Evolutionary conservation across 2,888 invertebrate species (phyloP), one percentile per base, ranked within the genome.

Genomic region (Willowsia nigromaculata): DNA sequence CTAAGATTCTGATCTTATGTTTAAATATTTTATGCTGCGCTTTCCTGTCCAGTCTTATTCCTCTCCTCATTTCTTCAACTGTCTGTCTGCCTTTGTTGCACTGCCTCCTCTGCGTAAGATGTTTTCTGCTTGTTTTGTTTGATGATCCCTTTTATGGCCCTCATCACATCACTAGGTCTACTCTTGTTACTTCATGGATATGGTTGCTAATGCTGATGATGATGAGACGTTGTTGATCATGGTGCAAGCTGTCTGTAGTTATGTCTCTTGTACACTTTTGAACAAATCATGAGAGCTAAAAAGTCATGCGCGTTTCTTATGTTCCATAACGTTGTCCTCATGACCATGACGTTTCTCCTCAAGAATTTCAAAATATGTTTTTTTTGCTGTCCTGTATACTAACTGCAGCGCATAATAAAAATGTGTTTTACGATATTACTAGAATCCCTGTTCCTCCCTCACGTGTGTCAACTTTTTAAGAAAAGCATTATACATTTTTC

Each of bases 381-480:
- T 71, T 7, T 22, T 22, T 11, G 25, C 25, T 43, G 3, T 37
- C 11, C 40, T 25, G n/a, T n/a, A n/a, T n/a, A n/a, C n/a, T n/a
- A n/a, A n/a, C n/a, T n/a, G n/a, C n/a, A n/a, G 2, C 22, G 40
- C 27, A 74, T 27, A 74, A 74, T 47, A 74, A 74, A 74, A 74
- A 9, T 47, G 74, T 50, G 47, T 74, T 74, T 74, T 74, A 74
- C 30, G 74, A 50, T 43, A 74, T 74, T 43, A 15, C 50, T n/a
- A 40, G 43, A 40, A 43, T 22, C 68, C 15, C 53, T 62, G 37
- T 62, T 81, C 81, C 82, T 65, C 65, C 85, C 62, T 85, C 85
- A 76, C 22, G 74, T 50, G 76, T 85, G 85, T 85, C 85, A 85
- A 85, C 85, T 59, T 33, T 76, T 47, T 27, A 9, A 22, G n/a